phyloP scores from a whole-genome alignment of 2,797 vertebrate species.

The Phataginus tetradactyla region DNA sequence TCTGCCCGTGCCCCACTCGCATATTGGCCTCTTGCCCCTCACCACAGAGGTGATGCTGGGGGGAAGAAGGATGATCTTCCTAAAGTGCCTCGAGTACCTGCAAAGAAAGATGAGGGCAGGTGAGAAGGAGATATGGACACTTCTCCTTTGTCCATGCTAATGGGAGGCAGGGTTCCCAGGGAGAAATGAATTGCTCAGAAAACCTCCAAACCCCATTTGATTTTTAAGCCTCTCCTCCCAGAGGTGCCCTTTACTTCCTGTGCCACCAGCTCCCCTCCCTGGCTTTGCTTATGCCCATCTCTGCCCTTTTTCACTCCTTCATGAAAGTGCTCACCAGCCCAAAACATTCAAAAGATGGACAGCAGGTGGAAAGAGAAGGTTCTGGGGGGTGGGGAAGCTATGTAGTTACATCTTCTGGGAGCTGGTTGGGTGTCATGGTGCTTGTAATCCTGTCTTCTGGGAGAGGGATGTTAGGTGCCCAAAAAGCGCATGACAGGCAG shows the following conservation, averaged over 20 bases:
- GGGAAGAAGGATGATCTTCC: slow-evolving; percentile 28
- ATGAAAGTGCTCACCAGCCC: background rate
- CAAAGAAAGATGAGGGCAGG: background rate
- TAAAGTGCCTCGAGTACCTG: background rate
- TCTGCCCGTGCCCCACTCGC: background rate
- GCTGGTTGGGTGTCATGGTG: accelerated
- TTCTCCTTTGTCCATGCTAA: slow-evolving; percentile 14
- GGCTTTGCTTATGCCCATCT: background rate
- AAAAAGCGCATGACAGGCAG: background rate
- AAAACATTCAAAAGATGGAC: background rate
- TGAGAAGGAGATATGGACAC: background rate
- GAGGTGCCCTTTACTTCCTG: background rate
- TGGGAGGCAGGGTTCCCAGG: slow-evolving; percentile 10
- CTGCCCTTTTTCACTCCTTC: background rate
- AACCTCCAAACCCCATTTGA: background rate
- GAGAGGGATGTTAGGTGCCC: background rate
- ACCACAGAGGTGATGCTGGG: background rate
- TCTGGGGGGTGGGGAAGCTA: background rate
- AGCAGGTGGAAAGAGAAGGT: background rate
- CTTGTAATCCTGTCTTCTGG: slow-evolving; percentile 46
- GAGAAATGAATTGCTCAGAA: background rate
- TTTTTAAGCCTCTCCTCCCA: background rate
- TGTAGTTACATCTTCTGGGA: accelerated
- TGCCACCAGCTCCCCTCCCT: background rate
- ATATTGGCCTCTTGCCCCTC: background rate